These are phyloP conservation scores for Aurelia aurita complex sp. Pacific DNA, from an alignment of 30 jellyfish, hydroid and myxozoan genomes.

Conservation along the genomic window DNA sequence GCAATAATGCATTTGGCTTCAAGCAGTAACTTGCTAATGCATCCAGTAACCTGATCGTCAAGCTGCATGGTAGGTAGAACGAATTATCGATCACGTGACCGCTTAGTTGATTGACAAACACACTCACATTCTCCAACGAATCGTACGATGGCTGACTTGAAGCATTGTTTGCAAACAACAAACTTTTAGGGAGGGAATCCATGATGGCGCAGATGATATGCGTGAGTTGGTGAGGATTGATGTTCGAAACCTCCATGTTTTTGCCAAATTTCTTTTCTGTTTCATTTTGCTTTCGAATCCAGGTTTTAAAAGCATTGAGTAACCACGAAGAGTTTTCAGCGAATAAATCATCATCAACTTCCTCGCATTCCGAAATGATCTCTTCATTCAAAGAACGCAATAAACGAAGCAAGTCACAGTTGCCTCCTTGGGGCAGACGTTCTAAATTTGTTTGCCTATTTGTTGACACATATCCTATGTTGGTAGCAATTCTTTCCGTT, in stretches of 20 bases:
- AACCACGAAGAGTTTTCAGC: conserved; percentile 28
- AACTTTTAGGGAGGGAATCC: conserved; percentile 30
- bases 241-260: neutral
- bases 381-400: conserved; percentile 23
- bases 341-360: neutral
- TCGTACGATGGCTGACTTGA: neutral
- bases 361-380: neutral
- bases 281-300: neutral
- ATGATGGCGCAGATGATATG: conserved; percentile 1
- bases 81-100: neutral
- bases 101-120: conserved; percentile 16
- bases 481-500: no score
- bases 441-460: no score
- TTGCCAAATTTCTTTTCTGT: neutral
- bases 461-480: no score
- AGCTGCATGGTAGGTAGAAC: conserved; percentile 20
- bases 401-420: conserved; percentile 17
- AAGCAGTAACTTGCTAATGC: conserved; percentile 19
- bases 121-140: neutral
- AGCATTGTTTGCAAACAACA: conserved; percentile 9
- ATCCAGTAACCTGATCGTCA: conserved; percentile 15
- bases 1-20: neutral
- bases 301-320: conserved; percentile 13
- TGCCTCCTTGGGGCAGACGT: neutral
- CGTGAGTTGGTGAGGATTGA: neutral